Base-by-base conservation (phyloP, 2,888 invertebrate genomes). In the Lissocephala sabroskyi region DNA sequence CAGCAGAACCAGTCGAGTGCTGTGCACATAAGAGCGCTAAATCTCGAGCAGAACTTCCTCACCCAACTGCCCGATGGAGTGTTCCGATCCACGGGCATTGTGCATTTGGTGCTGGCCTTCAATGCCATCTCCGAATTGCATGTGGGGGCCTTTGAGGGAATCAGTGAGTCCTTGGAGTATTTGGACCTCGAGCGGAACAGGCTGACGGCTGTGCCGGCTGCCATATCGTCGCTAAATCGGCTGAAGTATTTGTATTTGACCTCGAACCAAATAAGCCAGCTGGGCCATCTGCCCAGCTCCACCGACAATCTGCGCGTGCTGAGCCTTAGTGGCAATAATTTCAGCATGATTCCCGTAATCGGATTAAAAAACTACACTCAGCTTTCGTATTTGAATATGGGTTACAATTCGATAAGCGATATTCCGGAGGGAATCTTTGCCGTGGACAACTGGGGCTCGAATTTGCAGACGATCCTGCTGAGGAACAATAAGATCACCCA, bases 311-410 rank as follows among this genome's bases (percentile, higher is more conserved):
- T 95, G 49, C 90, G 92, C 68, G 93, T 92, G 14, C 86, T 95
- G 14, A 93, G 93, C 16, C 85, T 95, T 41, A 92, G 92, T 59
- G 93, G 94, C 17, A 96, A 95, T 85, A 90, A 90, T 81, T 87
- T 96, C 79, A 89, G 88, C 59, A 86, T 87, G 62, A 88, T 95
- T 55, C 95, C 95, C 7, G 86, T 88, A 1, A 86, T 87, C 28
- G 88, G 91, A 3, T 86, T 95, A 52, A 87, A 87, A 66, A 89
- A 89, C 71, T 92, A 94, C 77, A 89, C 90, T 44, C 89, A 90
- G 74, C 86, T 95, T 47, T 88, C 93, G n/a, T 94, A 95, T 85
- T 88, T 95, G 62, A 95, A 95, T 85, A 88, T 95, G 77, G 95
- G 94, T 54, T 95, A 95, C 85, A 95, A 96, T 83, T 90, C 90